Evolutionary conservation across 2,888 invertebrate genomes (phyloP), one percentile per base, ranked within the genome.

Genomic region (Vandiemenella viatica): DNA sequence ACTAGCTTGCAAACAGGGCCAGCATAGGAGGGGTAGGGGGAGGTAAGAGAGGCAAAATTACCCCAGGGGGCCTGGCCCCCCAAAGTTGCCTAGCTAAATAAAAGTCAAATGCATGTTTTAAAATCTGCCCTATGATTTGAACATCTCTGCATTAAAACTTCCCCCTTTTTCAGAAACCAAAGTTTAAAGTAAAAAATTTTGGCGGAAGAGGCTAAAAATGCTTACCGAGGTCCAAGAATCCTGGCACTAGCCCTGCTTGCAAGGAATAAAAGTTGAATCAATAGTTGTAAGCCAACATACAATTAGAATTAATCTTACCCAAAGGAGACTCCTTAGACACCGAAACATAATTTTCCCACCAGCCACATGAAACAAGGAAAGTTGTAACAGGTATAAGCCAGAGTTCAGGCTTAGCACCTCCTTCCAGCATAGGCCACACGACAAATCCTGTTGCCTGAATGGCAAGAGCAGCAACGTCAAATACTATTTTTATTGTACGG

Each of bases 321-420:
- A 92, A 75, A 1, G 89, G 83, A 49, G 93, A 91, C 59, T 87
- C 79, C 50, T 79, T 75, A 15, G 48, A 15, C 16, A 18, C 16
- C 50, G 88, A 85, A 1, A 93, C 88, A 63, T 89, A 97, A 67
- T 97, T 97, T 67, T 97, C 96, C 97, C 97, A 97, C 92, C 95
- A 96, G 19, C 90, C 89, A 37, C 89, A 75, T 1, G 96, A 96
- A 55, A 91, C 83, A 59, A 92, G 76, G 48, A 91, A 66, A 32
- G 91, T 76, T 1, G 91, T 76, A 0, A 89, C 71, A 1, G 95
- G 92, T 57, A 96, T 86, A 41, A 90, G 72, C 87, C 87, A 90
- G 37, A 89, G 66, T 46, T 79, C 77, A 0, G 80, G 78, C 10
- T 56, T 53, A 53, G 79, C 78, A 54, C 63, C 57, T 13, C 79